phyloP scores from a whole-genome alignment of 2,888 invertebrate species.

The Chaetoderma sp. region DNA sequence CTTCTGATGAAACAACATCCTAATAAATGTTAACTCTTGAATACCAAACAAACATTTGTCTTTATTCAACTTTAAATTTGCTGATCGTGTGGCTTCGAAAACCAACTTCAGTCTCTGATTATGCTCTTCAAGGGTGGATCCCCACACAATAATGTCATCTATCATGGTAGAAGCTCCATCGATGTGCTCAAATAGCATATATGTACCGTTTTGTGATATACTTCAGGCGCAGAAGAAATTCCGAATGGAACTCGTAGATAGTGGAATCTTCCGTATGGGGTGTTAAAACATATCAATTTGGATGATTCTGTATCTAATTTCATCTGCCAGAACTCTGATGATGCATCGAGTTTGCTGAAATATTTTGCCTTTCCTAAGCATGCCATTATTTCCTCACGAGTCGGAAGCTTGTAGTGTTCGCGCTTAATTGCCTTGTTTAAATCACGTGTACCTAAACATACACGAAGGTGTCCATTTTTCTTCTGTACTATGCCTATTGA shows the following conservation, averaged over 20 bases:
- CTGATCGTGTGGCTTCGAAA: not conserved
- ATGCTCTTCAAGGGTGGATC: slow-evolving; percentile 1
- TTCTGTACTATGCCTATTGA: slow-evolving; percentile 33
- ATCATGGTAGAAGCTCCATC: not conserved
- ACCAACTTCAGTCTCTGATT: not conserved
- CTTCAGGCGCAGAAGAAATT: slow-evolving; percentile 7
- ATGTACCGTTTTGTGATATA: slow-evolving; percentile 6
- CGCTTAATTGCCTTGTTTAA: slow-evolving; percentile 16
- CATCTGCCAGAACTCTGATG: slow-evolving; percentile 30
- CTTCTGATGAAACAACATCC: slow-evolving; percentile 21
- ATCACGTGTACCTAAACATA: slow-evolving; percentile 23
- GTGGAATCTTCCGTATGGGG: slow-evolving; percentile 6
- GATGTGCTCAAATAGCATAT: slow-evolving; percentile 9
- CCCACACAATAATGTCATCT: slow-evolving; percentile 12
- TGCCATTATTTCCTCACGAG: slow-evolving; percentile 23
- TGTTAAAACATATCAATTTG: slow-evolving; percentile 13
- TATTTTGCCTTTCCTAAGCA: slow-evolving; percentile 20
- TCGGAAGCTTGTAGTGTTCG: slow-evolving; percentile 13
- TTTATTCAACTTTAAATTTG: slow-evolving; percentile 8
- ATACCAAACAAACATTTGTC: slow-evolving; percentile 6
- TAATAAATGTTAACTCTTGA: slow-evolving; percentile 26
- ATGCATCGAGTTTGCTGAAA: slow-evolving; percentile 28
- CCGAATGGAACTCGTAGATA: not conserved
- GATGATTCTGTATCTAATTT: slow-evolving; percentile 11
- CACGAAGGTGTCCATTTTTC: slow-evolving; percentile 3